phyloP scores from a whole-genome alignment of 2,113 vertebrate species.

The Silurus glanis region DNA sequence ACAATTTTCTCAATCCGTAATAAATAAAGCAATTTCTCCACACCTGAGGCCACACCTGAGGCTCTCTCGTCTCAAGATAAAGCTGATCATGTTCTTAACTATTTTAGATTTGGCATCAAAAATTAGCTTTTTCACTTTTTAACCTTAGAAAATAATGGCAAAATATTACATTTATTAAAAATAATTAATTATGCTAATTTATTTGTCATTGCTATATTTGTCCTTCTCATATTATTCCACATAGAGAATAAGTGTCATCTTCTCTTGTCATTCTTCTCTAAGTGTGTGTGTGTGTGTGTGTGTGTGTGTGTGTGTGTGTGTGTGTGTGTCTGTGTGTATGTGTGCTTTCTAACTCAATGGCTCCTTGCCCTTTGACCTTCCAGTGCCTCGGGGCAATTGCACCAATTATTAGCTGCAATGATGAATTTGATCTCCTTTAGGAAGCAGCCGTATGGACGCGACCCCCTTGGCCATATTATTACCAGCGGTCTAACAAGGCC shows the following conservation, averaged over 20 bases:
- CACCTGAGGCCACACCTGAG: too few species aligned
- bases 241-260: slow-evolving; percentile 7
- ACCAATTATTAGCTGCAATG: slow-evolving; percentile 91
- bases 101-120: too few species aligned
- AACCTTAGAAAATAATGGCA: too few species aligned
- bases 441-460: slow-evolving; percentile 82
- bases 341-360: slow-evolving; percentile 70
- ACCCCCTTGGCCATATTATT: slow-evolving; percentile 82
- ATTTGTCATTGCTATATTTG: slow-evolving; percentile 48
- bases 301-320: neutral
- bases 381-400: slow-evolving; percentile 78
- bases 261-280: slow-evolving; percentile 26
- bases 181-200: neutral
- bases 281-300: slow-evolving; percentile 25
- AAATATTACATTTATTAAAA: neutral
- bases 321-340: neutral
- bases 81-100: neutral
- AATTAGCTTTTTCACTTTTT: too few species aligned
- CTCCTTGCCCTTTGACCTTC: slow-evolving; percentile 75
- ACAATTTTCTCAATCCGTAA: neutral
- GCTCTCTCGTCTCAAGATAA: neutral
- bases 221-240: neutral
- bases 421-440: slow-evolving; percentile 90
- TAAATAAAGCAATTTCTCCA: neutral
- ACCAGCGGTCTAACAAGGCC: slow-evolving; percentile 80